Evolutionary conservation across 2,797 vertebrate genomes (phyloP), one percentile per base, ranked within the genome.

Genomic region (Cuniculus paca): DNA sequence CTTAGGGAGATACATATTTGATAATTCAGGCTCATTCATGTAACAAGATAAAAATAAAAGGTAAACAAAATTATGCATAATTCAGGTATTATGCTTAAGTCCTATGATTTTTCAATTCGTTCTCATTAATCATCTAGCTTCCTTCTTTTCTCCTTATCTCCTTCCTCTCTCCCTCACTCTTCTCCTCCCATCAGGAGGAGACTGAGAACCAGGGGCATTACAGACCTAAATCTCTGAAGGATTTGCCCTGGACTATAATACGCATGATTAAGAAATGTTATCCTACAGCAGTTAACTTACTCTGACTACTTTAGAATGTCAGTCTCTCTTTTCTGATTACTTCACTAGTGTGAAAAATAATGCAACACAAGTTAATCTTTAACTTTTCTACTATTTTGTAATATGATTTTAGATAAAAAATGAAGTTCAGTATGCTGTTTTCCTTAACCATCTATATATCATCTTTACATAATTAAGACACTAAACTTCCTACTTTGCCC

Each of bases 371-470:
- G 2, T 1, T 95, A 89, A 85, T 1, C 42, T 91, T 92, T 92
- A 97, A 70, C 50, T 96, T 31, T 97, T 97, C 45, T 78, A 48
- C 22, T 86, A 54, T 19, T 39, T 83, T 95, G 95, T 95, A 68
- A 52, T 87, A 94, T 77, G 4, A 28, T n/a, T 96, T 93, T 9
- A 54, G 20, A 93, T 87, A 24, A 77, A 91, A 83, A 42, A 68
- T 90, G 70, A 89, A 96, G 97, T 92, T 96, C 61, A 92, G n/a
- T 70, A 70, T 0, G 11, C 93, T 78, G 8, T 89, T 95, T 83
- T 4, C 12, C 26, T 42, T 65, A 95, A n/a, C 45, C n/a, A 54
- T 9, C 80, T 82, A 80, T 68, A 22, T 74, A 56, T 96, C 45
- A 52, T 95, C 92, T 74, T 95, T 88, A 12, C 8, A 52, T 72